Conservation (phyloP, 2,888 invertebrate species). For the Kuschelorhynchus macadamiae region DNA sequence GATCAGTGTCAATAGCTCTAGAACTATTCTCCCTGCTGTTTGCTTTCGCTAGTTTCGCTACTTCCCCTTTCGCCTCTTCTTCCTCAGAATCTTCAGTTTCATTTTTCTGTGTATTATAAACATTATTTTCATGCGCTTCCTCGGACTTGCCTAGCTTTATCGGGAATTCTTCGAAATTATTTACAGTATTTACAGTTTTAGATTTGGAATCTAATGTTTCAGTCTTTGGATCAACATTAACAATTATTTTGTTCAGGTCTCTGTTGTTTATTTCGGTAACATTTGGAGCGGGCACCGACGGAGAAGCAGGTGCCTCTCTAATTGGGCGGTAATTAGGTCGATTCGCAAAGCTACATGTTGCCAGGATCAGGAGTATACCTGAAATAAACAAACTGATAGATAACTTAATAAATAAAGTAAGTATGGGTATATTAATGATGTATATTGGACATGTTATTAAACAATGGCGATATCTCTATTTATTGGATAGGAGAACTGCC, state of each 20-base stretch:
- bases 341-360: constrained; percentile 47
- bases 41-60: constrained; percentile 26
- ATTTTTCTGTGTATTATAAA: constrained; percentile 5
- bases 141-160: constrained; percentile 20
- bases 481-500: too few relatives aligned
- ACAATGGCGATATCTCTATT: too few relatives aligned
- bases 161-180: constrained; percentile 33
- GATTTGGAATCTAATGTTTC: constrained; percentile 49
- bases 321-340: constrained; percentile 16
- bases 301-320: constrained; percentile 26
- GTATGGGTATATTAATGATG: background rate
- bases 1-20: constrained; percentile 64
- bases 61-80: constrained; percentile 40
- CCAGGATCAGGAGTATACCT: constrained; percentile 58
- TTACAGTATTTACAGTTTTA: constrained; percentile 36
- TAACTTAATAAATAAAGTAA: background rate
- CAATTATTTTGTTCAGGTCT: constrained; percentile 53
- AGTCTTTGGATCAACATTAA: constrained; percentile 62
- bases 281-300: constrained; percentile 35
- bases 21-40: constrained; percentile 55
- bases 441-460: too few relatives aligned
- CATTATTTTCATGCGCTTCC: constrained; percentile 14
- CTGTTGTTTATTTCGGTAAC: constrained; percentile 50
- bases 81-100: constrained; percentile 18
- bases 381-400: constrained; percentile 43